Evolutionary conservation across 2,888 invertebrate species (phyloP).

Genomic region (Pseudanteris insignis): DNA sequence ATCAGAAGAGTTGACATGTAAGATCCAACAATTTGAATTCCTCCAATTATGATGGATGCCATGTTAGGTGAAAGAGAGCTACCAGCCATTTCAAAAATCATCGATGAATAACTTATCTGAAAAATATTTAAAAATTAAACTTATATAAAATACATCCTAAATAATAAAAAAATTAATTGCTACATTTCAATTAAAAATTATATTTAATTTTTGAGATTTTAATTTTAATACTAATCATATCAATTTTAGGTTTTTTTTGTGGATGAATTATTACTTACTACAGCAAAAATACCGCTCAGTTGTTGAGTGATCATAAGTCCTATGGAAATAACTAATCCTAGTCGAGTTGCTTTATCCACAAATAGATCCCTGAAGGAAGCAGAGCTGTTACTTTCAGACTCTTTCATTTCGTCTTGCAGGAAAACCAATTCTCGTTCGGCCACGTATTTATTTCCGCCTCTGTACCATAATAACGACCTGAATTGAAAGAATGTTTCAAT

Average conservation of each 20-base stretch:
- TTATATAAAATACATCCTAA: too few species aligned
- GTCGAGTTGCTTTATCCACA: conserved; percentile 59
- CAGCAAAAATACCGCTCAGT: conserved; percentile 65
- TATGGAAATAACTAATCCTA: conserved; percentile 61
- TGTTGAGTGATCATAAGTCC: conserved; percentile 66
- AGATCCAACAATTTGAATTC: conserved; percentile 69
- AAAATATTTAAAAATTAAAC: too few species aligned
- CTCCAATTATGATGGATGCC: conserved; percentile 72
- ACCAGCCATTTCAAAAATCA: conserved; percentile 69
- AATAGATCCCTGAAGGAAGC: conserved; percentile 58
- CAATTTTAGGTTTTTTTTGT: too few species aligned
- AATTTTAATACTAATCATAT: too few species aligned
- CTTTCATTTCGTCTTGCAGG: conserved; percentile 52
- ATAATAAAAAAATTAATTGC: too few species aligned
- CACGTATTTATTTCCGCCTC: conserved; percentile 50
- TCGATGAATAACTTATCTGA: conserved; percentile 68
- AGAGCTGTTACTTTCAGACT: conserved; percentile 28
- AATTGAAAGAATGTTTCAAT: too few species aligned
- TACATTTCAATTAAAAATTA: too few species aligned
- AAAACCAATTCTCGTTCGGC: conserved; percentile 54
- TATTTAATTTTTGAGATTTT: too few species aligned
- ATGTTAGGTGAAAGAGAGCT: conserved; percentile 67
- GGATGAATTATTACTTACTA: too few species aligned
- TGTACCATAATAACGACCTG: conserved; percentile 58
- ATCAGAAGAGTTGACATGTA: conserved; percentile 66